Base-by-base conservation (phyloP, 2,113 vertebrate genomes). In the Laterallus jamaicensis region DNA sequence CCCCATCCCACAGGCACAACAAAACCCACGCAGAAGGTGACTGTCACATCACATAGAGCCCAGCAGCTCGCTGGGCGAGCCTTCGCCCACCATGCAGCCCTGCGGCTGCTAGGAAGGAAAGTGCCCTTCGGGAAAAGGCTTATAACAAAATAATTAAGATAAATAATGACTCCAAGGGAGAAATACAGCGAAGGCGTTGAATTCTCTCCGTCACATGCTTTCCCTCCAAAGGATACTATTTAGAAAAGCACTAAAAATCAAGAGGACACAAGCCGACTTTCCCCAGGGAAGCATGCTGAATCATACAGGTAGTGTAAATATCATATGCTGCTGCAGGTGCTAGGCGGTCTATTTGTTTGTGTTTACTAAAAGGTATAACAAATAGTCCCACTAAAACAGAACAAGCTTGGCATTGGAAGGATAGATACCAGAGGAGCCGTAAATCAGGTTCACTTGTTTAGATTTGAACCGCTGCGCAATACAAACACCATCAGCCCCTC, bases 231-330 rank as follows among this genome's bases (percentile, higher is more conserved):
- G 40, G 94, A 93, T 5, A 77, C 67, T 91, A 82, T 77, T 95
- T 78, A 9, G 93, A 97, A 98, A 96, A 96, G 88, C 86, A 94
- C 69, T 92, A 86, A 94, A 94, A 95, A 97, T 71, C 1, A 47
- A 93, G 96, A 97, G 96, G 98, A 97, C 97, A 96, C 91, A 73
- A 93, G 92, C 82, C 50, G 94, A 22, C 92, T 97, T 47, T 98
- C 97, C 96, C 96, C 97, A 82, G 90, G 93, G 97, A 98, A 98
- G 94, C 4, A 1, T 28, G 92, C 89, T 94, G 96, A 95, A 96
- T 96, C 94, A 96, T 35, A 93, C 96, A 98, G 97, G 97, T 98
- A 97, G 92, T 92, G 95, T 97, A 97, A 98, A 97, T 97, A 97
- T 87, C 98, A 98, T 76, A 83, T 96, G 97, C 94, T 95, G 94